These are phyloP conservation scores for Rhagoletis zephyria DNA, from an alignment of 1,140 invertebrate species.

Conservation along the genomic window DNA sequence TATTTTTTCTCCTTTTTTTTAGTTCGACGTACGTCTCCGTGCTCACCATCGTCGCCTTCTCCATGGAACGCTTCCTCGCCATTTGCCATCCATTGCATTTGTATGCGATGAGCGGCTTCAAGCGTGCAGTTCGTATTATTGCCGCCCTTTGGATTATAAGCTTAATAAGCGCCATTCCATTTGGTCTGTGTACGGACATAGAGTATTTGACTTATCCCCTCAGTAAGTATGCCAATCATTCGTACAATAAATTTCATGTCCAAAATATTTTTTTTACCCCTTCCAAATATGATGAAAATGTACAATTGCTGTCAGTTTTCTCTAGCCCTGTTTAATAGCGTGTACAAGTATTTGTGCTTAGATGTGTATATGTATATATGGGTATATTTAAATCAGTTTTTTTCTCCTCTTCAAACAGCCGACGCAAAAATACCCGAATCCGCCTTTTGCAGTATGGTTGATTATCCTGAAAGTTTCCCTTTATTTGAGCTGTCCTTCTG, in stretches of 20 bases:
- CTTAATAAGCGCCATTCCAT: conserved; percentile 84
- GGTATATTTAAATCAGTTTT: not conserved
- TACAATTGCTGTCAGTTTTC: no score
- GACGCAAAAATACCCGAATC: conserved; percentile 77
- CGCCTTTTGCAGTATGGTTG: conserved; percentile 84
- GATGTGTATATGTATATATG: not conserved
- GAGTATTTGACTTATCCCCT: conserved; percentile 82
- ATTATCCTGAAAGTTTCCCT: conserved; percentile 77
- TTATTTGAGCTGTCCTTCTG: conserved; percentile 86
- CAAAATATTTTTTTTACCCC: no score
- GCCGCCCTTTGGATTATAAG: conserved; percentile 84
- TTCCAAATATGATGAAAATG: no score
- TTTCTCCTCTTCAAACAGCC: conserved; percentile 62
- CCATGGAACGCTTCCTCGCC: conserved; percentile 89
- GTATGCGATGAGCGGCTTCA: conserved; percentile 85
- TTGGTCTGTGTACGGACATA: conserved; percentile 81
- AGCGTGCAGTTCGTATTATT: conserved; percentile 87
- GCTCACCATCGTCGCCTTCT: conserved; percentile 91
- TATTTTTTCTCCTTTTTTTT: not conserved
- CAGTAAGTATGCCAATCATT: conserved; percentile 73
- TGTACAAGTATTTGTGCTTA: no score
- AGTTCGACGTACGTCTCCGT: conserved; percentile 91
- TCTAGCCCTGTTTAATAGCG: no score
- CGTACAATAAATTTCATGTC: no score
- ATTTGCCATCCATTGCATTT: conserved; percentile 91